Conservation (phyloP, 2,797 vertebrate species). For the Pagetopsis macropterus region DNA sequence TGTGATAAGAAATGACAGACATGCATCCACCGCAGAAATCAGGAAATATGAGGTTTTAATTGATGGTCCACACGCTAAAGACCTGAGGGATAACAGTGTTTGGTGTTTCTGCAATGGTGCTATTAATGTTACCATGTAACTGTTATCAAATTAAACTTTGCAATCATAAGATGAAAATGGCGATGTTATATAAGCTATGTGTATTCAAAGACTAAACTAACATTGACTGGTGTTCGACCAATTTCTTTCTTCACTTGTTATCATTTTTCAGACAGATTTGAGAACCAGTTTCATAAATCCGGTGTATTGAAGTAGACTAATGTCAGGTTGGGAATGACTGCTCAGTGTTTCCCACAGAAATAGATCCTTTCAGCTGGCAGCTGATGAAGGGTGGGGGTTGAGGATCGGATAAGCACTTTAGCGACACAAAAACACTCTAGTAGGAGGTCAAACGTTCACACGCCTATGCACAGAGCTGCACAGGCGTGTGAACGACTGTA, state of each 20-base stretch:
- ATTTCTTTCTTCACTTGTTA: neutral
- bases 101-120: neutral
- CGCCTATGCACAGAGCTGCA: no score
- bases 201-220: no score
- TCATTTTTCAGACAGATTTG: neutral
- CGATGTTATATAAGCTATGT: neutral
- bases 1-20: neutral
- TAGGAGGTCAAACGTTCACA: no score
- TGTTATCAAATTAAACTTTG: neutral
- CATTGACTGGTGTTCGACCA: neutral
- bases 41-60: neutral
- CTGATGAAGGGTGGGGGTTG: no score
- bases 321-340: neutral
- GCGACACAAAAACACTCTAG: no score
- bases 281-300: neutral
- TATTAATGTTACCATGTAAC: neutral
- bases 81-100: no score
- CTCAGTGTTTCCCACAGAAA: no score
- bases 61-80: neutral
- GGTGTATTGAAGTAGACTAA: neutral
- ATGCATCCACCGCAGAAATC: slow-evolving; percentile 7
- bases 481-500: no score
- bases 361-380: no score
- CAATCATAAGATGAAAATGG: neutral
- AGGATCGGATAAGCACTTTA: no score